phyloP scores from a whole-genome alignment of 2,888 invertebrate genomes.

The Andrena hattorfiana region DNA sequence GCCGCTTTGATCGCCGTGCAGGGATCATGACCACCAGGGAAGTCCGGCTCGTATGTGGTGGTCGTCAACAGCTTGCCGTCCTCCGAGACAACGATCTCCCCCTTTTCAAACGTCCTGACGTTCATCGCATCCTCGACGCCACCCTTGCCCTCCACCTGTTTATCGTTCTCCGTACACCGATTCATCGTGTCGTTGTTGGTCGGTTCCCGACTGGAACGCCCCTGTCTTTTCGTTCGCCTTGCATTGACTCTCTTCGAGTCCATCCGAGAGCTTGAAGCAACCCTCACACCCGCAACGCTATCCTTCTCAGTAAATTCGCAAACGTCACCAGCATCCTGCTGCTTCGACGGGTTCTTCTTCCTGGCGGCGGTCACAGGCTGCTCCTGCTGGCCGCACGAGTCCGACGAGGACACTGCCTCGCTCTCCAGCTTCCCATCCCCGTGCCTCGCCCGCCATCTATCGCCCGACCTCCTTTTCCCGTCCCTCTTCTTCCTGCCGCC shows the following conservation, averaged over 20 bases:
- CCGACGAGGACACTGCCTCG: conserved; percentile 58
- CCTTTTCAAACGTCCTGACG: conserved; percentile 81
- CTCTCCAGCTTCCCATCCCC: conserved; percentile 38
- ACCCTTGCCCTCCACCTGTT: conserved; percentile 64
- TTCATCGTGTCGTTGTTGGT: conserved; percentile 70
- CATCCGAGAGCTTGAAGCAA: conserved; percentile 83
- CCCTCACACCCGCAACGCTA: conserved; percentile 84
- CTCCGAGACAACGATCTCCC: conserved; percentile 81
- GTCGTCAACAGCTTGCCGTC: conserved; percentile 80
- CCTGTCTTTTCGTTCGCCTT: conserved; percentile 62
- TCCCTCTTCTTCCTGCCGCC: conserved; percentile 67
- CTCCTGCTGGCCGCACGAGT: conserved; percentile 52
- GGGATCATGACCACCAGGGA: conserved; percentile 36
- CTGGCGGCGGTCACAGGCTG: conserved; percentile 31
- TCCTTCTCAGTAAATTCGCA: conserved; percentile 82
- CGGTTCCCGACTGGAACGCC: conserved; percentile 52
- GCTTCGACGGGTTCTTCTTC: conserved; percentile 48
- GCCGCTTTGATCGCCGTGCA: conserved; percentile 17
- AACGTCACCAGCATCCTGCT: conserved; percentile 68
- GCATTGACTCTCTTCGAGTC: conserved; percentile 67
- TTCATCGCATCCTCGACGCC: conserved; percentile 68
- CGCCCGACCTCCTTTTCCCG: conserved; percentile 57
- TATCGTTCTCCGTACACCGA: conserved; percentile 43
- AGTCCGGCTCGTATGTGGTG: conserved; percentile 68
- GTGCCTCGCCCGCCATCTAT: conserved; percentile 52